Evolutionary conservation across 2,113 vertebrate species (phyloP).

Genomic region (Nibea coibor): DNA sequence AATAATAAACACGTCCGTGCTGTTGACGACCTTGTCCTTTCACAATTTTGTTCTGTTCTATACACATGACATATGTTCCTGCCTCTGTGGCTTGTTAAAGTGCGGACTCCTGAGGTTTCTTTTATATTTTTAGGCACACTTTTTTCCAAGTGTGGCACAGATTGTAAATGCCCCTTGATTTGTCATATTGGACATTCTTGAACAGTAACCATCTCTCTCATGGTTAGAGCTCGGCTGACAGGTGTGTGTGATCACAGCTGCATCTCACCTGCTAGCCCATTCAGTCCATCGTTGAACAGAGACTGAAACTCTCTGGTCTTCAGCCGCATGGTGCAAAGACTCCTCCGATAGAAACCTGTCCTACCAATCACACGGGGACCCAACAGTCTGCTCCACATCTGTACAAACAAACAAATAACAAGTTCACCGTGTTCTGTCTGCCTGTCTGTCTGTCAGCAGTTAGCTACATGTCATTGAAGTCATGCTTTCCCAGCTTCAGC

Average conservation of each 20-base stretch:
- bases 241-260: neutral
- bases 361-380: slow-evolving; percentile 44
- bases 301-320: slow-evolving; percentile 90
- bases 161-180: too few species aligned
- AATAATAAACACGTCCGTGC: neutral
- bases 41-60: neutral
- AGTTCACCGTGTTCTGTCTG: neutral
- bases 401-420: slow-evolving; percentile 21
- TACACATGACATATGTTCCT: too few species aligned
- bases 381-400: slow-evolving; percentile 82
- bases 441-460: neutral
- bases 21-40: neutral
- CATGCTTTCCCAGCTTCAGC: neutral
- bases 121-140: too few species aligned
- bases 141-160: too few species aligned
- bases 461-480: slow-evolving; percentile 1
- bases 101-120: too few species aligned
- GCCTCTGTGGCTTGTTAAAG: too few species aligned
- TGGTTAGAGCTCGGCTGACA: neutral
- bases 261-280: slow-evolving; percentile 87
- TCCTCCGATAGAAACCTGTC: slow-evolving; percentile 66
- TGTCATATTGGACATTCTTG: too few species aligned
- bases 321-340: slow-evolving; percentile 87
- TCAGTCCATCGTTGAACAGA: slow-evolving; percentile 92
- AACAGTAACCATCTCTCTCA: neutral